Percentiles rank a stretch among this genome's conserved stretches.
Evolutionary conservation across 2,888 invertebrate genomes (phyloP).

Genomic region (Caenorhabditis sp.): DNA sequence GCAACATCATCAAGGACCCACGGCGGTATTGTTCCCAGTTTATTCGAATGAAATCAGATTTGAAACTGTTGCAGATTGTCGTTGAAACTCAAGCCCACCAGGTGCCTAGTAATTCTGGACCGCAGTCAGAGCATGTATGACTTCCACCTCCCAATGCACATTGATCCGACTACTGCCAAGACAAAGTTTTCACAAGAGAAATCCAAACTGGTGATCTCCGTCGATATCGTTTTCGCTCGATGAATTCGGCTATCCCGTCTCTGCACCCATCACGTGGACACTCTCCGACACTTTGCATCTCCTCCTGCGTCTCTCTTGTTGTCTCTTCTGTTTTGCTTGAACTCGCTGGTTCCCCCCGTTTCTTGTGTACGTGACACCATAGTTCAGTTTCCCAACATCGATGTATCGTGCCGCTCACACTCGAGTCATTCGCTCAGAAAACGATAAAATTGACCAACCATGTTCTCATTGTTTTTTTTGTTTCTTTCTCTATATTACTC

Average conservation of each 20-base stretch:
- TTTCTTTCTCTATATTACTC: conserved; percentile 5
- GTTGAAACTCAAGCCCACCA: conserved; percentile 45
- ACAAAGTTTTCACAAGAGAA: conserved; percentile 62
- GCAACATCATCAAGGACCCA: conserved; percentile 17
- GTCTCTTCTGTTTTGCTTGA: conserved; percentile 26
- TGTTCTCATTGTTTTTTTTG: conserved; percentile 1
- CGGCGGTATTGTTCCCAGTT: too few species aligned
- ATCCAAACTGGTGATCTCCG: conserved; percentile 47
- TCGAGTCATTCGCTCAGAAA: background rate
- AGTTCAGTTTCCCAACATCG: conserved; percentile 48
- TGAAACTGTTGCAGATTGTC: conserved; percentile 13
- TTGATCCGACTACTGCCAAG: conserved; percentile 44
- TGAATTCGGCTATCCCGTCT: conserved; percentile 1
- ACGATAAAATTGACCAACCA: conserved; percentile 14
- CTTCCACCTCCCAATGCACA: conserved; percentile 59
- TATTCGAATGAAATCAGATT: background rate
- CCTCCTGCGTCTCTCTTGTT: conserved; percentile 37
- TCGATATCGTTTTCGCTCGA: conserved; percentile 34
- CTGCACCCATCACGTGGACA: conserved; percentile 37
- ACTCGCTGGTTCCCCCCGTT: conserved; percentile 29
- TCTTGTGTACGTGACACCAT: conserved; percentile 24
- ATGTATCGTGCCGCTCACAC: conserved; percentile 27
- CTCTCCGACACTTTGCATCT: conserved; percentile 16
- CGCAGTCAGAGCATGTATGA: conserved; percentile 64
- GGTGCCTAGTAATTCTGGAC: conserved; percentile 58